A percentile compares a stretch with the other conserved stretches of the same genome.
phyloP scores from a whole-genome alignment of 2,113 vertebrate species.

The Varanus komodoensis region DNA sequence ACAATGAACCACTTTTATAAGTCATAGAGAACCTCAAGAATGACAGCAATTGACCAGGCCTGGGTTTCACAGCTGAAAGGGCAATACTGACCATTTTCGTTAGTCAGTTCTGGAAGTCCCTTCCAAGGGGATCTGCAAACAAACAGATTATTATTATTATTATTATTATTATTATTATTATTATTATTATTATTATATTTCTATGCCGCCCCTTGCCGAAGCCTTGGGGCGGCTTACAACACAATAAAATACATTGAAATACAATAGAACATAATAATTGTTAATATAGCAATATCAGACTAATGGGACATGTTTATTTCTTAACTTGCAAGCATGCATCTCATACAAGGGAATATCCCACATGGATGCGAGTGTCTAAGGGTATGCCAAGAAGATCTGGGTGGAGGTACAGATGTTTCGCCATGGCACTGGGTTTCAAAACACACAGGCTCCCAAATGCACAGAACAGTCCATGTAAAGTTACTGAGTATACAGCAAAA shows the following conservation, averaged over 20 bases:
- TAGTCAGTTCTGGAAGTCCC: slow-evolving; percentile 96
- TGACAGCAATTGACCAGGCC: slow-evolving; percentile 90
- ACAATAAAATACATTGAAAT: too few species aligned
- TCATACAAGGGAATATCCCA: background rate
- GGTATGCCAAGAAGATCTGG: background rate
- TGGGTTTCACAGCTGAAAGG: slow-evolving; percentile 97
- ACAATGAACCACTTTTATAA: slow-evolving; percentile 69
- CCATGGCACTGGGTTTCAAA: too few species aligned
- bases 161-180: too few species aligned
- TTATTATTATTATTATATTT: too few species aligned
- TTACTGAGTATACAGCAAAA: background rate
- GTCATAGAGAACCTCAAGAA: slow-evolving; percentile 92
- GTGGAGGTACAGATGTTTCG: background rate
- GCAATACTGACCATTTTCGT: slow-evolving; percentile 93
- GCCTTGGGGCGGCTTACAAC: too few species aligned
- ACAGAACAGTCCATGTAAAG: background rate
- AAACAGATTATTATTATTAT: too few species aligned
- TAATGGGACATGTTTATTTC: background rate
- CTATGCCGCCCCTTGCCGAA: too few species aligned
- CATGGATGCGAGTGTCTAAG: background rate
- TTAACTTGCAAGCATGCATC: background rate
- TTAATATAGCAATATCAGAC: slow-evolving; percentile 4
- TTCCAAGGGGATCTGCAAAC: slow-evolving; percentile 92
- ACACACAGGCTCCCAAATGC: background rate
- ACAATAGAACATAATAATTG: too few species aligned